Evolutionary conservation across 2,797 vertebrate genomes (phyloP).

Genomic region (Acipenser transmontanus): DNA sequence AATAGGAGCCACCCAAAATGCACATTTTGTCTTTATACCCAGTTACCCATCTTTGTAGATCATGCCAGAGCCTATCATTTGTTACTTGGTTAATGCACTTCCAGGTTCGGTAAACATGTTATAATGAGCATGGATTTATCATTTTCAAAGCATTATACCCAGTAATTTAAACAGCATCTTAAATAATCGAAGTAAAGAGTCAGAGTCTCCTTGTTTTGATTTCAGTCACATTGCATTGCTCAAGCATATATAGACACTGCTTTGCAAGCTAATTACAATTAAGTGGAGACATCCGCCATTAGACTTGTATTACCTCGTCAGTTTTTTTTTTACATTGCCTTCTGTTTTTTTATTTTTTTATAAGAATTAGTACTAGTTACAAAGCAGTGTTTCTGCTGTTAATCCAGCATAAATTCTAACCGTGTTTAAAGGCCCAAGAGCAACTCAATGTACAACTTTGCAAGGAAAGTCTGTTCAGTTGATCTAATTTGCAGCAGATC

Average conservation of each 20-base stretch:
- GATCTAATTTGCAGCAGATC: constrained; percentile 26
- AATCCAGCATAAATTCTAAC: constrained; percentile 21
- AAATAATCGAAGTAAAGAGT: constrained; percentile 8
- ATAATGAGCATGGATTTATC: too few relatives aligned
- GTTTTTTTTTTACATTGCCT: background rate
- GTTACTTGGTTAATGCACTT: too few relatives aligned
- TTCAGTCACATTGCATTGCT: background rate
- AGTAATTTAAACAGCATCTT: too few relatives aligned
- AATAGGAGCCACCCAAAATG: too few relatives aligned
- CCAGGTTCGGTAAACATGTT: too few relatives aligned
- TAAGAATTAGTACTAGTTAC: constrained; percentile 17
- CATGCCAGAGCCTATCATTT: too few relatives aligned
- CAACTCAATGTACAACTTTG: constrained; percentile 14
- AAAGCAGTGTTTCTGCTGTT: constrained; percentile 34
- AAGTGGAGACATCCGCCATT: background rate
- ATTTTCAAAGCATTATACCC: too few relatives aligned
- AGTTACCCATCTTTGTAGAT: too few relatives aligned
- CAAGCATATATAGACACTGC: too few relatives aligned
- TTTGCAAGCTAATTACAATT: background rate
- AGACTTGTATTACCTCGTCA: background rate
- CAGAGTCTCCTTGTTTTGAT: background rate
- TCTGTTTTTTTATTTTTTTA: background rate
- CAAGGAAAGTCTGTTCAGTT: constrained; percentile 41
- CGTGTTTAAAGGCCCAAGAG: too few relatives aligned
- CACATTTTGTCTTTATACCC: too few relatives aligned